phyloP scores from a whole-genome alignment of 2,113 vertebrate genomes.

The Neogale vison region DNA sequence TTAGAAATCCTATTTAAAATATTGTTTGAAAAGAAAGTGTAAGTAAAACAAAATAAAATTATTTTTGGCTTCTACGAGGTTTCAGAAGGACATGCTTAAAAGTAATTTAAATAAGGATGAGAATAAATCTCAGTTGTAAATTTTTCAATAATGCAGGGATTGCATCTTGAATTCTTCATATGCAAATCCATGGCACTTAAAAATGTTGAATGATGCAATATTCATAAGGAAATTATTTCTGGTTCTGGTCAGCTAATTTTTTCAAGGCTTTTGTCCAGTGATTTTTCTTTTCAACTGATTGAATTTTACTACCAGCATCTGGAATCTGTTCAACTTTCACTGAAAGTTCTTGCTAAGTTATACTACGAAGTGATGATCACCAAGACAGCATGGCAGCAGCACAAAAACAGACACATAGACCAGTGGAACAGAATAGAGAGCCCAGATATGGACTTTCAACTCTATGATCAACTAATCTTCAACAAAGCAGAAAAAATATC shows the following conservation, averaged over 20 bases:
- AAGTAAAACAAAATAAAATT: background rate
- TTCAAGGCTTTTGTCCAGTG: background rate
- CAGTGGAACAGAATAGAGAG: no score
- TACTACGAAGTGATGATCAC: no score
- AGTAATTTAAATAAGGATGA: background rate
- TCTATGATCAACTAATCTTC: no score
- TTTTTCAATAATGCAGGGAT: background rate
- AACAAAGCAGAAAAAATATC: no score
- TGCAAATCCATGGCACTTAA: background rate
- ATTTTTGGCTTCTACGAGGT: background rate
- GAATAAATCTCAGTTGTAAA: background rate
- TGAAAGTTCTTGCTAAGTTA: background rate
- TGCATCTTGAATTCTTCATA: background rate
- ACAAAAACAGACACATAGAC: no score
- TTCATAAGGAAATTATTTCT: background rate
- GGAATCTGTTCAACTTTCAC: background rate
- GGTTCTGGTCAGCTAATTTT: background rate
- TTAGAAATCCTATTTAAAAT: background rate
- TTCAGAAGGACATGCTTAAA: background rate
- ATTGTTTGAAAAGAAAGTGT: background rate
- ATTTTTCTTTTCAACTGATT: background rate
- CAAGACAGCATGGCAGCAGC: no score
- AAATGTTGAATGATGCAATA: background rate
- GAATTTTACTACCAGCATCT: background rate
- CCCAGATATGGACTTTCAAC: no score